These are phyloP conservation scores for Drosophila melanica DNA, from an alignment of 1,140 invertebrate genomes.

Conservation along the genomic window DNA sequence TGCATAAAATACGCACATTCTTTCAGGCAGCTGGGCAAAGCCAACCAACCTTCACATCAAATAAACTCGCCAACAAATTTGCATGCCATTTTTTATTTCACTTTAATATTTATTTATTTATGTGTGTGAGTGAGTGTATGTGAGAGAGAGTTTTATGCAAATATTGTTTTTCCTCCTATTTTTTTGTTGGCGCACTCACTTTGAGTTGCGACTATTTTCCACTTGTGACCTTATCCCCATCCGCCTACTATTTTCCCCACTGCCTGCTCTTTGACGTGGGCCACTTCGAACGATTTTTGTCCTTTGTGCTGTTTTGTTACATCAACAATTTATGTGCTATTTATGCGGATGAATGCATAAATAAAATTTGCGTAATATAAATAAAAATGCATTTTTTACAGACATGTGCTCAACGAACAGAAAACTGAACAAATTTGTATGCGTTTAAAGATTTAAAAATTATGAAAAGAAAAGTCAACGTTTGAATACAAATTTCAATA, in stretches of 20 bases:
- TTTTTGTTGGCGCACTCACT: conserved; percentile 26
- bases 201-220: conserved; percentile 54
- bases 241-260: conserved; percentile 9
- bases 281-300: conserved; percentile 32
- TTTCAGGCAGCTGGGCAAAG: not conserved
- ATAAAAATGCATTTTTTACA: conserved; percentile 75
- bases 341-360: conserved; percentile 77
- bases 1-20: conserved; percentile 57
- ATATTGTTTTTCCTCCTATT: conserved; percentile 51
- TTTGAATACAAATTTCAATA: conserved; percentile 10
- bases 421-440: conserved; percentile 31
- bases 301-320: conserved; percentile 36
- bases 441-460: conserved; percentile 21
- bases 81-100: conserved; percentile 63
- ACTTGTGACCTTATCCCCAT: conserved; percentile 15
- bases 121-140: conserved; percentile 2
- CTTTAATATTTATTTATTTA: conserved; percentile 62
- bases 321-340: conserved; percentile 49
- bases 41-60: conserved; percentile 16
- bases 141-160: conserved; percentile 61
- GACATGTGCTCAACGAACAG: conserved; percentile 5
- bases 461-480: not conserved
- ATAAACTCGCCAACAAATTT: conserved; percentile 47
- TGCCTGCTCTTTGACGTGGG: conserved; percentile 42
- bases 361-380: conserved; percentile 68